Base-by-base conservation (phyloP, 2,113 vertebrate species). In the Mesoclemmys tuberculata region DNA sequence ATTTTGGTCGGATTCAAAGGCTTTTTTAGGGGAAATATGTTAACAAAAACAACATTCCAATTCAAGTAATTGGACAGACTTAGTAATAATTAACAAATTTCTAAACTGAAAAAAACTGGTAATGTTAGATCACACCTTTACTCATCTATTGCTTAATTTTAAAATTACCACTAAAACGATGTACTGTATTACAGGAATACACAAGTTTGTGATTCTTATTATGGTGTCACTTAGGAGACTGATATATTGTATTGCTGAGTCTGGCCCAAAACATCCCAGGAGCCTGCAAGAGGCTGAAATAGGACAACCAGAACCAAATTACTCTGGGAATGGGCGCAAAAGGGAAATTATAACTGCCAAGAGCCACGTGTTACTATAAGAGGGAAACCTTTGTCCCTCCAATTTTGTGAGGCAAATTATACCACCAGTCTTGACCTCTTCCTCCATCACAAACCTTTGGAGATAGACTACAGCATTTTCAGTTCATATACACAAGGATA, bases 301-400 rank as follows among this genome's bases (percentile, higher is more conserved):
- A 44, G 18, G 12, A 55, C 10, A 88, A 38, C 0, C 44, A 46
- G 1, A 2, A 84, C 14, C 2, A 22, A 86, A 18, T 1, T 5
- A 49, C 71, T 2, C 55, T 61, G 3, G 46, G 24, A 29, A 26
- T 35, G 5, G 1, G 10, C 8, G 26, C 3, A 46, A 26, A 77
- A 77, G 26, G 22, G 26, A 77, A 46, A 26, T 41, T 41, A 2
- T 22, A 80, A 26, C 8, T 91, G 75, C 12, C 58, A 80, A 64
- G 13, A 87, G 14, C 49, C 31, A 79, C 10, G 9, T 56, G 29
- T 18, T 1, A 58, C 44, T 80, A 44, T 27, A 21, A 90, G 46
- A 79, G 2, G 16, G 7, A 48, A 80, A 27, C 0, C 88, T 90
- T 58, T 85, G 24, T 83, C 11, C 1, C 0, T 0, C 44, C 27